Conservation (phyloP, 2,113 vertebrate species). For the Turdus rufiventris region DNA sequence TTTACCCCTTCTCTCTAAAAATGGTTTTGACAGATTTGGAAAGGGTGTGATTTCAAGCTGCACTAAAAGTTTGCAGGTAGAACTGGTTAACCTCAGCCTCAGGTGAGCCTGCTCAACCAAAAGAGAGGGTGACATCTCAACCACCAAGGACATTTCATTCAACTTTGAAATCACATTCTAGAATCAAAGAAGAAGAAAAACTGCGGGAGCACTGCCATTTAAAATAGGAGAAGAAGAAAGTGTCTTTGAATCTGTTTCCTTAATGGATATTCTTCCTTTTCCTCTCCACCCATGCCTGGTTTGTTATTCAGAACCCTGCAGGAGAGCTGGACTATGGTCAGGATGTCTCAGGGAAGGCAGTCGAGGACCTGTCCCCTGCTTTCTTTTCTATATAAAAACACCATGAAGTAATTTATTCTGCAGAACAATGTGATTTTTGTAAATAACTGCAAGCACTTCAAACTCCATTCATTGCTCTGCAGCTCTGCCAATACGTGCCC, state of each 20-base stretch:
- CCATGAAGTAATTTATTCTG: neutral
- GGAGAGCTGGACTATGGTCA: neutral
- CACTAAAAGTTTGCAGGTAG: neutral
- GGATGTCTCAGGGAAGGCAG: neutral
- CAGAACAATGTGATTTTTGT: neutral
- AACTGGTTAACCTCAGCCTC: neutral
- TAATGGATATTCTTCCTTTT: neutral
- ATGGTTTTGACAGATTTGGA: neutral
- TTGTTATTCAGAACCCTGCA: neutral
- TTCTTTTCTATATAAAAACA: neutral
- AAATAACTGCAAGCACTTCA: constrained; percentile 15
- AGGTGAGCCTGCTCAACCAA: neutral
- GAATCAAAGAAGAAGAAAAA: neutral
- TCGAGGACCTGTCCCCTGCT: neutral
- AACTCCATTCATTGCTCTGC: neutral
- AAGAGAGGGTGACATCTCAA: neutral
- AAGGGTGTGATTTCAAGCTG: neutral
- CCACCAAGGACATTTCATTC: neutral
- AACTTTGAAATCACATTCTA: neutral
- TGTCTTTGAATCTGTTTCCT: neutral
- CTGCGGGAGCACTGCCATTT: neutral
- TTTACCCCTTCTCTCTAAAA: neutral
- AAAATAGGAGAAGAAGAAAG: neutral
- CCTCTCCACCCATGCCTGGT: neutral
- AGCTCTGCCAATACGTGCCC: neutral